Base-by-base conservation (phyloP, 2,113 vertebrate genomes). In the Delphinus delphis region DNA sequence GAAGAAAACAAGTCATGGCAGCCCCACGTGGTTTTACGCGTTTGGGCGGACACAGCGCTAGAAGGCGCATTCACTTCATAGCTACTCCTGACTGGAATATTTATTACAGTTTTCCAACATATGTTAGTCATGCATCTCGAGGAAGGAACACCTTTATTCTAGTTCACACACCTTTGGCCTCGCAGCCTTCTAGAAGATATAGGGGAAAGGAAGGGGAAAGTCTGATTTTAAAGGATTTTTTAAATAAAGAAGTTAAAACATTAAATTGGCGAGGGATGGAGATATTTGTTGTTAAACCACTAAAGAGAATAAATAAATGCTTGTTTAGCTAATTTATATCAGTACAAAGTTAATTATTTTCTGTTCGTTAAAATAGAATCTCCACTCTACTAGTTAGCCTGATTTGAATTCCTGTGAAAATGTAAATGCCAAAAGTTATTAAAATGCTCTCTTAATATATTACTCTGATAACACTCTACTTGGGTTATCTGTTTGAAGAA, bases 381-480 rank as follows among this genome's bases (percentile, higher is more conserved):
- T 97, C 11, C 44, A 50, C 12, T 86, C 2, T 82, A 86, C 31
- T 79, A n/a, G 20, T 44, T 76, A 87, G 83, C 31, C 70, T 92
- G 33, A 92, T 90, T 83, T 65, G 50, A 80, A 92, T 92, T 70
- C 77, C 25, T 96, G 1, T 93, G 53, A 53, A 97, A 96, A 85
- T 79, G 13, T 82, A 67, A 92, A 88, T 67, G 68, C 17, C 47
- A 80, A 11, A 88, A 87, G 58, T 81, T 38, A 71, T 63, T 84
- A 74, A 97, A 83, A 33, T 87, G 11, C 8, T 90, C 5, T 87
- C 95, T 82, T 28, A 70, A 65, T 79, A 60, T 79, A 44, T 50
- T 76, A 55, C 92, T 95, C 53, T 80, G 50, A 47, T 62, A 67
- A 67, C 13, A 79, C 0, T 33, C 28, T 65, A 2, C 17, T 14